Base-by-base conservation (phyloP, 2,888 invertebrate genomes). In the Halocaridina rubra region DNA sequence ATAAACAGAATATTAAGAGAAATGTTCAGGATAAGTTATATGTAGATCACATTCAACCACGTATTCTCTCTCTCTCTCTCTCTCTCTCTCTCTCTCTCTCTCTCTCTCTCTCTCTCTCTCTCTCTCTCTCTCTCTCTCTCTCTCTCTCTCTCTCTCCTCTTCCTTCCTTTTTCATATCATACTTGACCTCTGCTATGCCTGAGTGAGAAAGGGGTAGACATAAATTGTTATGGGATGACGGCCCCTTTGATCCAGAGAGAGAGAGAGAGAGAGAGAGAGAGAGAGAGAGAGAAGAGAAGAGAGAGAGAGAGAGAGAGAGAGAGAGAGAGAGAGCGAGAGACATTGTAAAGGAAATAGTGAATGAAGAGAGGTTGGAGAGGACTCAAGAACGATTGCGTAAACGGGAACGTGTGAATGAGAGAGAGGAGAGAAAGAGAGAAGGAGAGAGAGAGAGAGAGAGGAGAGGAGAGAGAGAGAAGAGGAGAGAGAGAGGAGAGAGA, bases 71-170 rank as follows among this genome's bases (percentile, higher is more conserved):
- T 22, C 24, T 8, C 24, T 22, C 24, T 22, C 64, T 64, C 64
- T 64, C 64, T 64, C 64, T 64, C 64, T 64, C 64, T 64, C 64
- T 64, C 64, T 64, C 64, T 64, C 64, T 64, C 64, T 64, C 64
- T 64, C 64, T 64, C 64, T 64, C 64, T 64, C 64, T 53, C 53
- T 53, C 53, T 53, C 53, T 53, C 53, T 53, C 53, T 53, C 53
- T 53, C 53, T 13, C 22, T 24, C 32, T 59, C 76, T 19, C 61
- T 29, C 53, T n/a, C 33, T 57, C 59, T 32, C 33, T 29, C 59
- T 59, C 61, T 29, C 67, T 27, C 78, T 27, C 39, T 57, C n/a
- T 33, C 39, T 67, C 33, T 30, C 57, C 46, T 59, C 71, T 30
- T 22, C 32, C 8, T 19, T 22, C 61, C 33, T 16, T 64, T 39